Conservation (phyloP, 1,140 invertebrate genomes). For the Ostrea denselamellosa region DNA sequence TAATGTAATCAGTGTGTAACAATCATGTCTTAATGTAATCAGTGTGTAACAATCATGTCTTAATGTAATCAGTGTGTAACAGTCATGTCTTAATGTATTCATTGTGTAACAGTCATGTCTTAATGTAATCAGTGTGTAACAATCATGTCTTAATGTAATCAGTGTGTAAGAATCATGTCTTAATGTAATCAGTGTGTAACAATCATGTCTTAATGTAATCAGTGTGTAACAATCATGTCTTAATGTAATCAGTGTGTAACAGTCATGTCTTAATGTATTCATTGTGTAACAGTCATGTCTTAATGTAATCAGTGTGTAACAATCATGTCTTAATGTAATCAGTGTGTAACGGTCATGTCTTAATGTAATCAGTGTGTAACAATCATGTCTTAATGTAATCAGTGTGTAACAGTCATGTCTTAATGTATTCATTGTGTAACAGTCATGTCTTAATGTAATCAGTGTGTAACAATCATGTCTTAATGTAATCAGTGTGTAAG, state of each 20-base stretch:
- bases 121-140: neutral
- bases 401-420: conserved; percentile 71
- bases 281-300: conserved; percentile 71
- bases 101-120: conserved; percentile 71
- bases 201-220: neutral
- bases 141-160: neutral
- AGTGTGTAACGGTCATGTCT: no score
- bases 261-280: neutral
- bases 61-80: neutral
- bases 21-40: neutral
- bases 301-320: neutral
- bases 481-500: neutral
- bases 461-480: no score
- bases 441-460: neutral
- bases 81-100: neutral
- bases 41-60: no score
- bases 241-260: neutral
- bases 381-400: neutral
- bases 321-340: neutral
- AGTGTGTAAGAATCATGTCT: no score
- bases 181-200: neutral
- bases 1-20: neutral
- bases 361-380: neutral
- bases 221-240: no score
- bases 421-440: neutral